A percentile compares a stretch with the other conserved stretches of the same genome.
Conservation (phyloP, 2,888 invertebrate genomes). For the Chrysopilus asiliformis region DNA sequence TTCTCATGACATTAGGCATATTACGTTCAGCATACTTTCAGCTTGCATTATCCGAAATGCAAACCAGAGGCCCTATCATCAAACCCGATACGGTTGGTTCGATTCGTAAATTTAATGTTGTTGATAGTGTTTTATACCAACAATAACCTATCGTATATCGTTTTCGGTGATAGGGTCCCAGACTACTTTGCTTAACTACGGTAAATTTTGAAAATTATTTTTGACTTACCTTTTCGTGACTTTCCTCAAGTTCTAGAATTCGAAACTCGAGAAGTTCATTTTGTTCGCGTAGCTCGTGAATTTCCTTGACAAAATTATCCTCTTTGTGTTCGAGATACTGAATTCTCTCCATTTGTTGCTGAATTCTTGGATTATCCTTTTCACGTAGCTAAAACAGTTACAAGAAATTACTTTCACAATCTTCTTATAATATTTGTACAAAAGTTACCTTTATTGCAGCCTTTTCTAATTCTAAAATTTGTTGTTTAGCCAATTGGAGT, state of each 20-base stretch:
- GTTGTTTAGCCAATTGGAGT: constrained; percentile 37
- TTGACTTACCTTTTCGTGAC: constrained; percentile 37
- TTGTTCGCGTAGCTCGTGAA: constrained; percentile 62
- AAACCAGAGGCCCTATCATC: too few species aligned
- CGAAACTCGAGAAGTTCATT: constrained; percentile 70
- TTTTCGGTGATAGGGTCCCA: too few species aligned
- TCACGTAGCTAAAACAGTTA: constrained; percentile 21
- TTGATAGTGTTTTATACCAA: too few species aligned
- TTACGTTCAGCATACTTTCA: too few species aligned
- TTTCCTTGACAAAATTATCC: constrained; percentile 48
- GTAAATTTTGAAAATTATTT: too few species aligned
- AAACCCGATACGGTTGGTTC: too few species aligned
- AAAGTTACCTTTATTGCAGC: constrained; percentile 33
- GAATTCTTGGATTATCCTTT: constrained; percentile 26
- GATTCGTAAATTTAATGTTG: too few species aligned
- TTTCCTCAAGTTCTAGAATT: constrained; percentile 61
- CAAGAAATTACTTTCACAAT: constrained; percentile 1
- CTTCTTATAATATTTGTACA: not conserved
- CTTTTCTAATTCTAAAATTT: constrained; percentile 39
- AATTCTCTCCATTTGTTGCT: constrained; percentile 32
- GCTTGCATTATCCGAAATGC: too few species aligned
- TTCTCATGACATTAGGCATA: too few species aligned
- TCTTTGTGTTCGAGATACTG: constrained; percentile 39
- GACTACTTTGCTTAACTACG: too few species aligned
- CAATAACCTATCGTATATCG: too few species aligned